Conservation (phyloP, 1,140 invertebrate genomes). For the Chrysopa pallens region DNA sequence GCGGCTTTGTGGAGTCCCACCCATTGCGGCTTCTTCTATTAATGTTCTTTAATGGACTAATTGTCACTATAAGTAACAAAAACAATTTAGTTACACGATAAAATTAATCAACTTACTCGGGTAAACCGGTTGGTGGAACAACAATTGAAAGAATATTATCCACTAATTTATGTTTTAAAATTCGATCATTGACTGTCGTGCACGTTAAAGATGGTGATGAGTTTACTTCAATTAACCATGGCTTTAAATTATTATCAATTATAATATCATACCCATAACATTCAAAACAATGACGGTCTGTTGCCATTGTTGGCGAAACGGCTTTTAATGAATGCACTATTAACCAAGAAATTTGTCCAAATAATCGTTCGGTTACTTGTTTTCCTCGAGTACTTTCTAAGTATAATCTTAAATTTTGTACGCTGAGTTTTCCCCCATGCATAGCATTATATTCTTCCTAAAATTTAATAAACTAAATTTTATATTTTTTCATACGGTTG, state of each 20-base stretch:
- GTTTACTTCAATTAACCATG: slow-evolving; percentile 75
- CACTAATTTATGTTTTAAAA: slow-evolving; percentile 90
- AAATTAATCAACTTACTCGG: slow-evolving; percentile 43
- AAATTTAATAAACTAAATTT: slow-evolving; percentile 4
- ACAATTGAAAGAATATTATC: slow-evolving; percentile 89
- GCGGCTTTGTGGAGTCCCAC: no score
- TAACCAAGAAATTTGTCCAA: slow-evolving; percentile 73
- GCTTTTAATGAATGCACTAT: slow-evolving; percentile 73
- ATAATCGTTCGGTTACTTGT: slow-evolving; percentile 64
- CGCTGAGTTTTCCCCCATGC: slow-evolving; percentile 87
- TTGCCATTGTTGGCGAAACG: slow-evolving; percentile 55
- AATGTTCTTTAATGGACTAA: no score
- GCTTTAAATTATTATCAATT: slow-evolving; percentile 67
- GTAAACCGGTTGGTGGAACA: slow-evolving; percentile 71
- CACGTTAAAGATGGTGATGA: slow-evolving; percentile 88
- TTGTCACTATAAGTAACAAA: no score
- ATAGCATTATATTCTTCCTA: slow-evolving; percentile 87
- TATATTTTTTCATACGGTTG: no score
- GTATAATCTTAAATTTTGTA: slow-evolving; percentile 78
- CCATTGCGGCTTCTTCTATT: no score
- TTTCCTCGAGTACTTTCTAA: slow-evolving; percentile 83
- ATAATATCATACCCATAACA: slow-evolving; percentile 77
- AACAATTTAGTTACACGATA: no score
- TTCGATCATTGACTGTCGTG: slow-evolving; percentile 88
- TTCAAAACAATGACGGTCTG: slow-evolving; percentile 66